Conservation (phyloP, 2,797 vertebrate genomes). For the Peromyscus aztecus region DNA sequence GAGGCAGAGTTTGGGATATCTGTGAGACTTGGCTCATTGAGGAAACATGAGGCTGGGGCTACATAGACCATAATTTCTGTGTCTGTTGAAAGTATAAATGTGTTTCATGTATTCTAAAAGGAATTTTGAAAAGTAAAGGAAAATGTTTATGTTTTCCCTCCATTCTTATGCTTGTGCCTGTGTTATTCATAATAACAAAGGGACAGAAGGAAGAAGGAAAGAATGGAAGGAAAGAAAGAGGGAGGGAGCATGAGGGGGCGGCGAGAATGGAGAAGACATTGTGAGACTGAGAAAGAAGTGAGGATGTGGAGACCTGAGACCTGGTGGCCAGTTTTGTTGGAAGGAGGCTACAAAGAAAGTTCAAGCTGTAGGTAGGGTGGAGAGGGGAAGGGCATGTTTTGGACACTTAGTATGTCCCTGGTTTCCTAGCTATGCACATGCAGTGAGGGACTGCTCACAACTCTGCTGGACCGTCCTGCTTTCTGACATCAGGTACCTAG, state of each 20-base stretch:
- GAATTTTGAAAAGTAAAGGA: slow-evolving; percentile 19
- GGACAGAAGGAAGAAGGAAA: not conserved
- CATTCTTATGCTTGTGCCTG: not conserved
- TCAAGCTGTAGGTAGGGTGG: too few relatives aligned
- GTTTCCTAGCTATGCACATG: not conserved
- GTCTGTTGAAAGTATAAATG: not conserved
- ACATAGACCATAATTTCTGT: fast-evolving
- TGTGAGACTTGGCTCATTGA: not conserved
- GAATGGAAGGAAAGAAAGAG: not conserved
- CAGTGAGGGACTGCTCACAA: not conserved
- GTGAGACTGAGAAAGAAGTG: not conserved
- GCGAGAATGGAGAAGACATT: not conserved
- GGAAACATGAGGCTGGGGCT: not conserved
- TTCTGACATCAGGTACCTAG: not conserved
- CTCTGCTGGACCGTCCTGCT: not conserved
- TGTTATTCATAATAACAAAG: not conserved
- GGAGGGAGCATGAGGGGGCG: too few relatives aligned
- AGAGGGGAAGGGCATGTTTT: too few relatives aligned
- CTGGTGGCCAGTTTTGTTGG: not conserved
- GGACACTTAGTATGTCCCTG: too few relatives aligned
- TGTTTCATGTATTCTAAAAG: not conserved
- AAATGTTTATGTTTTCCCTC: not conserved
- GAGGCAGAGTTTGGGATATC: too few relatives aligned
- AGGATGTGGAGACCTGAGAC: not conserved
- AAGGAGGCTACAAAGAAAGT: not conserved